Conservation (phyloP, 2,113 vertebrate genomes). For the Lonchura striata region DNA sequence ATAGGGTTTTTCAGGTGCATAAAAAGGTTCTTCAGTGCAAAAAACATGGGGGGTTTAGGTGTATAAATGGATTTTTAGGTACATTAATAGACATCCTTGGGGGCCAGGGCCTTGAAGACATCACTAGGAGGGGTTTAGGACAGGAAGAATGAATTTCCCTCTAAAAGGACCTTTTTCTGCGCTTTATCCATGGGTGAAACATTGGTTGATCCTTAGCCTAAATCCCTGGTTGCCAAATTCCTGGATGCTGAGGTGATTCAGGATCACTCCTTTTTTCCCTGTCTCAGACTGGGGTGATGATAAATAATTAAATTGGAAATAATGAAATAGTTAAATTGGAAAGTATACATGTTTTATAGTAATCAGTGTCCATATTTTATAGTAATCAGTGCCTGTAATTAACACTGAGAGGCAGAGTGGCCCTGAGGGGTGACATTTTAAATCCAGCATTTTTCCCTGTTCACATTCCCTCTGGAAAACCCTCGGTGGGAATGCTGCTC, state of each 20-base stretch:
- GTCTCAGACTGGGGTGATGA: neutral
- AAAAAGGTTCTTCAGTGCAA: neutral
- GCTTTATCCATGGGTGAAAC: neutral
- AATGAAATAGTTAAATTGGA: neutral
- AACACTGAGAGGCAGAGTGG: neutral
- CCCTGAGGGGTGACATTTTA: neutral
- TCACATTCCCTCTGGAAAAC: neutral
- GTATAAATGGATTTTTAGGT: neutral
- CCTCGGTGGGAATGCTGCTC: neutral
- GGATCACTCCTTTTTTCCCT: neutral
- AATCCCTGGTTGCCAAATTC: neutral
- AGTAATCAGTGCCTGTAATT: neutral
- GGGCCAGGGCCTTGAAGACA: neutral
- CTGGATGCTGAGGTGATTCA: neutral
- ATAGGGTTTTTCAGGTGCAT: accelerated
- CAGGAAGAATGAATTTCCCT: neutral
- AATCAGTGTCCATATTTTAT: no score
- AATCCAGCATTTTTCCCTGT: neutral
- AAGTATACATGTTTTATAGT: accelerated
- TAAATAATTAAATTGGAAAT: neutral
- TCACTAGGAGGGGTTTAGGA: neutral
- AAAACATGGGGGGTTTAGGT: neutral
- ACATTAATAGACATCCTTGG: neutral
- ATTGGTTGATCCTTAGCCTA: no score
- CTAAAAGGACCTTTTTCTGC: neutral